Evolutionary conservation across 2,888 invertebrate genomes (phyloP).

Genomic region (Rhopalosiphum nymphaeae): DNA sequence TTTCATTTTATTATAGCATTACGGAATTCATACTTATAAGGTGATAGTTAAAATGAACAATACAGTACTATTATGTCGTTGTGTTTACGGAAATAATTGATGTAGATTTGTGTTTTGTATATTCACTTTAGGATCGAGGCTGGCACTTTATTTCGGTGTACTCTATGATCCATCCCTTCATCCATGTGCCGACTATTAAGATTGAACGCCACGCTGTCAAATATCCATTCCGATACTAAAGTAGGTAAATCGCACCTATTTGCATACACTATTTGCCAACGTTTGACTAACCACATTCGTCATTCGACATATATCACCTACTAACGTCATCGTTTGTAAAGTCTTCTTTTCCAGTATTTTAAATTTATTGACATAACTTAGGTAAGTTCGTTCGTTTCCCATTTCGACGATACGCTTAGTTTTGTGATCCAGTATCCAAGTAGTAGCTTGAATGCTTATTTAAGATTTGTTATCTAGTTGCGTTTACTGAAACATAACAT

Average conservation of each 20-base stretch:
- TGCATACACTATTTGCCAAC: neutral
- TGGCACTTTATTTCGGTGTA: neutral
- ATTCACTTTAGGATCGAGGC: neutral
- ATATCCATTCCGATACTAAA: neutral
- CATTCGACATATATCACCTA: neutral
- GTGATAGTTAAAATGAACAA: neutral
- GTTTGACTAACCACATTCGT: neutral
- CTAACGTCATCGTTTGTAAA: neutral
- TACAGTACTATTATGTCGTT: neutral
- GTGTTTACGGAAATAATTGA: neutral
- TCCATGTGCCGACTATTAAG: neutral
- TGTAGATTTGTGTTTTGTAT: neutral
- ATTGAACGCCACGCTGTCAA: neutral
- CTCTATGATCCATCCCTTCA: neutral
- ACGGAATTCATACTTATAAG: neutral
- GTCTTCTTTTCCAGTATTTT: neutral
- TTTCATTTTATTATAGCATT: neutral
- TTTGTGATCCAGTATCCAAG: neutral
- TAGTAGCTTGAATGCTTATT: neutral
- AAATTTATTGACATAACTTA: neutral
- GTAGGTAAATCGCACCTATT: neutral
- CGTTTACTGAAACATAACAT: neutral
- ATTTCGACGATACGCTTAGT: neutral
- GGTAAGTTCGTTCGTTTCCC: neutral
- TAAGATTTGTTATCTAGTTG: neutral